These are phyloP conservation scores for Porites australiensis DNA, from an alignment of 64 coral and sea anemone genomes.

Conservation along the genomic window DNA sequence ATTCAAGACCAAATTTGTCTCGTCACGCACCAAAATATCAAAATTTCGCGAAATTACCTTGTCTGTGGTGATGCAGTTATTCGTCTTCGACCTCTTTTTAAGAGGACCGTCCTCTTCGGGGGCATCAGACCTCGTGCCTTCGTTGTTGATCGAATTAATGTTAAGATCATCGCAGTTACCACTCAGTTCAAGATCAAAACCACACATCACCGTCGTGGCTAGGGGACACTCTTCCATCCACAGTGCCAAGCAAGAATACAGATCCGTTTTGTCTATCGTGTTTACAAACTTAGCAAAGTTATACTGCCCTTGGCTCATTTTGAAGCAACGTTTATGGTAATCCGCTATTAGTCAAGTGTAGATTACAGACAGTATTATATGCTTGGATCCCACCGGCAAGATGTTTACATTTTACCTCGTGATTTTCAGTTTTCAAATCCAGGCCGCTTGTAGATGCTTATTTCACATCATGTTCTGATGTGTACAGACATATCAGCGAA, in stretches of 20 bases:
- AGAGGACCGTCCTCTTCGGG: background rate
- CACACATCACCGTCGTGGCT: background rate
- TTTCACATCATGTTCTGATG: too few relatives aligned
- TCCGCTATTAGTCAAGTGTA: background rate
- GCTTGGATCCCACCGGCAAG: background rate
- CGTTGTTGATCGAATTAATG: background rate
- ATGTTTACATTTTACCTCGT: background rate
- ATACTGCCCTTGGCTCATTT: background rate
- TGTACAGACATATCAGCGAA: background rate
- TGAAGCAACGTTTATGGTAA: background rate
- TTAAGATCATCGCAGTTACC: background rate
- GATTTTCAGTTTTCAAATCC: background rate
- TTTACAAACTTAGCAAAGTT: background rate
- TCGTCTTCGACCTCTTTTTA: background rate
- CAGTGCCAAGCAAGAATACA: slow-evolving; percentile 55
- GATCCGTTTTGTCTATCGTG: slow-evolving; percentile 59
- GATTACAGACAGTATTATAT: background rate
- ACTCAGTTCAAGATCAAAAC: background rate
- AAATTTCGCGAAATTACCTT: background rate
- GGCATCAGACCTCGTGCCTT: background rate
- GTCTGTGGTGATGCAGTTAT: background rate
- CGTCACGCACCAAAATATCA: background rate
- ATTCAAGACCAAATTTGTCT: background rate
- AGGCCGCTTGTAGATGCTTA: too few relatives aligned
- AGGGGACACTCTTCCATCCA: slow-evolving; percentile 81